A percentile compares a stretch with the other conserved stretches of the same genome.
Conservation (phyloP, 2,113 vertebrate genomes). For the Pseudonaja textilis region DNA sequence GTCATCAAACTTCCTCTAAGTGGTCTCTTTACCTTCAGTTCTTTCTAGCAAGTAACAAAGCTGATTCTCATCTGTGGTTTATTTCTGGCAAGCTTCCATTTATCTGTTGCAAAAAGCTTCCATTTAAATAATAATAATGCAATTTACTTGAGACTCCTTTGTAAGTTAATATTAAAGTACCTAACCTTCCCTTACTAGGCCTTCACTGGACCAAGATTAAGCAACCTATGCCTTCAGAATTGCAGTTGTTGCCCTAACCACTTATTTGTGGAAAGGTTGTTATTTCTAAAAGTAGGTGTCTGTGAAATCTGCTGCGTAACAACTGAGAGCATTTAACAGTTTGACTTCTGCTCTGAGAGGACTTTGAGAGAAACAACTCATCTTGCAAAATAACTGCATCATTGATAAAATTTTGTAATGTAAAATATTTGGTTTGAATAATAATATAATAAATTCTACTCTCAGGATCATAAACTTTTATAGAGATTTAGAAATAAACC, state of each 20-base stretch:
- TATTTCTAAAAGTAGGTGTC: background rate
- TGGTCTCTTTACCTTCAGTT: background rate
- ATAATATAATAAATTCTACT: background rate
- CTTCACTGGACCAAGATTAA: background rate
- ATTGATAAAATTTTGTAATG: background rate
- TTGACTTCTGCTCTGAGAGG: background rate
- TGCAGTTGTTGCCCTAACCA: background rate
- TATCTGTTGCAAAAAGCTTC: background rate
- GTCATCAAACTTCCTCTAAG: background rate
- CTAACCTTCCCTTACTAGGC: background rate
- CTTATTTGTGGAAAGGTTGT: background rate
- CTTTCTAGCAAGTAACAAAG: background rate
- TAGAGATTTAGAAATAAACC: background rate
- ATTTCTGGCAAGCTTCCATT: background rate
- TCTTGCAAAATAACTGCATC: background rate
- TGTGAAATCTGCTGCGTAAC: background rate
- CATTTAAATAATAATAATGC: background rate
- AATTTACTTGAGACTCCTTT: background rate
- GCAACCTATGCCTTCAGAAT: background rate
- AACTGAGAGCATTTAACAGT: background rate
- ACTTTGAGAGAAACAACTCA: background rate
- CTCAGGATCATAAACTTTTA: background rate
- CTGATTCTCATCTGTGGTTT: background rate
- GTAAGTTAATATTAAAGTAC: background rate
- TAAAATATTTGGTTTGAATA: background rate